Percentiles rank a stretch among this genome's conserved stretches.
phyloP scores from a whole-genome alignment of 1,140 invertebrate genomes.

The Drosophila chauvacae region DNA sequence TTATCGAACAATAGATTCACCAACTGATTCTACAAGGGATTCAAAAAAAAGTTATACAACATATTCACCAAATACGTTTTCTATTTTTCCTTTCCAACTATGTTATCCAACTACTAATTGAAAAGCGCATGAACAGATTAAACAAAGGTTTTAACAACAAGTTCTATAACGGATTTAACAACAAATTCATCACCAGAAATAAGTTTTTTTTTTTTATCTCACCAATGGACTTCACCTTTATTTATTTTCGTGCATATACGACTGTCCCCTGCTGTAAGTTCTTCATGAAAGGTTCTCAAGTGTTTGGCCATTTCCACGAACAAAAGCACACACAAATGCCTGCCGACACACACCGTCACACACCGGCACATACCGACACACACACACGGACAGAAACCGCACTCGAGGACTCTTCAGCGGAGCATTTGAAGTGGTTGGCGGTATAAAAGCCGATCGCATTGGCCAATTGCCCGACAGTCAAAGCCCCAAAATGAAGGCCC shows the following conservation, averaged over 20 bases:
- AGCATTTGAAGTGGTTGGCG: constrained; percentile 35
- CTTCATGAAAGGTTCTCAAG: constrained; percentile 28
- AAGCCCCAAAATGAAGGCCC: constrained; percentile 53
- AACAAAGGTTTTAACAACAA: not conserved
- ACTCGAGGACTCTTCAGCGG: constrained; percentile 59
- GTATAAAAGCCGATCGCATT: constrained; percentile 64
- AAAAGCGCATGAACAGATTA: not conserved
- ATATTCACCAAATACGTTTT: too few relatives aligned
- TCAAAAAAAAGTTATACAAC: too few relatives aligned
- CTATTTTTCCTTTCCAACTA: too few relatives aligned
- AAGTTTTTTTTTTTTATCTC: not conserved
- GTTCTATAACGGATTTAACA: not conserved
- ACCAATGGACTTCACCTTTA: not conserved
- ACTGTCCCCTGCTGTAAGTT: constrained; percentile 26
- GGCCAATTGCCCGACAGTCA: constrained; percentile 43
- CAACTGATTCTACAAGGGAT: not conserved
- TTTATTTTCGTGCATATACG: not conserved
- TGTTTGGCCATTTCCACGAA: constrained; percentile 39
- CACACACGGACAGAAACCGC: constrained; percentile 10
- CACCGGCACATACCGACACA: not conserved
- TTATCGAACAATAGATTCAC: not conserved
- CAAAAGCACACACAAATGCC: constrained; percentile 6
- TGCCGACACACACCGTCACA: constrained; percentile 11
- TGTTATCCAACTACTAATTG: too few relatives aligned
- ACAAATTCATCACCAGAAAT: not conserved